Percentiles rank a stretch among this genome's conserved stretches.
phyloP scores from a whole-genome alignment of 2,888 invertebrate genomes.

The Eucera pruinosa region DNA sequence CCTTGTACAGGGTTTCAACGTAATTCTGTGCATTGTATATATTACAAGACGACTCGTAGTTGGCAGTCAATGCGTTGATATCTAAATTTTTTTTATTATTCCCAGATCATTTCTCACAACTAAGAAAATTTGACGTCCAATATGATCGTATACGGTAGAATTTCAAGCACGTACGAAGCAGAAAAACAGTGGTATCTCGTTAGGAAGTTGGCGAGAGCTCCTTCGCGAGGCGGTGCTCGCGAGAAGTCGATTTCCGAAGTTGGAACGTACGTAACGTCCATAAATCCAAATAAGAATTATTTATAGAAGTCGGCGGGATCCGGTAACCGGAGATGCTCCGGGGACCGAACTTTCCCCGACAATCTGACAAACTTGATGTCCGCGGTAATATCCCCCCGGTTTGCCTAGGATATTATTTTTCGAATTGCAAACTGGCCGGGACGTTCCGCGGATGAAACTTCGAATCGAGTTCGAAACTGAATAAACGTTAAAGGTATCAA shows the following conservation, averaged over 20 bases:
- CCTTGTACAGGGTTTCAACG: no score
- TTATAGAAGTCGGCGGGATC: slow-evolving; percentile 71
- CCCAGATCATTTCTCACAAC: no score
- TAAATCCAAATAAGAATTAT: slow-evolving; percentile 81
- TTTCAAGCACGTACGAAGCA: background rate
- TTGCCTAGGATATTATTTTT: slow-evolving; percentile 61
- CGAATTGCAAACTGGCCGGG: slow-evolving; percentile 51
- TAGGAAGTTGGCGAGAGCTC: slow-evolving; percentile 49
- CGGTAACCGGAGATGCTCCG: slow-evolving; percentile 56
- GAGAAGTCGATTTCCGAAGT: slow-evolving; percentile 66
- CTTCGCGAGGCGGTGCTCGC: slow-evolving; percentile 19
- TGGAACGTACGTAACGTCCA: slow-evolving; percentile 65
- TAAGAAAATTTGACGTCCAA: background rate
- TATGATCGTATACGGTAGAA: background rate
- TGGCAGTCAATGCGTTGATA: no score
- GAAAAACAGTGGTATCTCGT: slow-evolving; percentile 31
- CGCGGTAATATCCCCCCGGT: slow-evolving; percentile 60
- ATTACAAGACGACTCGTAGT: no score
- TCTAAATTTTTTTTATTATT: no score
- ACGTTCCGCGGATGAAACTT: slow-evolving; percentile 47
- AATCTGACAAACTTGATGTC: slow-evolving; percentile 66
- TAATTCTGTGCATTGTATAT: no score
- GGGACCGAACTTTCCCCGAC: slow-evolving; percentile 69
- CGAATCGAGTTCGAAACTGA: slow-evolving; percentile 58
- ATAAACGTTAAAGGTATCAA: slow-evolving; percentile 27